Evolutionary conservation across 2,888 invertebrate species (phyloP).

Genomic region (Eupithecia subfuscata): DNA sequence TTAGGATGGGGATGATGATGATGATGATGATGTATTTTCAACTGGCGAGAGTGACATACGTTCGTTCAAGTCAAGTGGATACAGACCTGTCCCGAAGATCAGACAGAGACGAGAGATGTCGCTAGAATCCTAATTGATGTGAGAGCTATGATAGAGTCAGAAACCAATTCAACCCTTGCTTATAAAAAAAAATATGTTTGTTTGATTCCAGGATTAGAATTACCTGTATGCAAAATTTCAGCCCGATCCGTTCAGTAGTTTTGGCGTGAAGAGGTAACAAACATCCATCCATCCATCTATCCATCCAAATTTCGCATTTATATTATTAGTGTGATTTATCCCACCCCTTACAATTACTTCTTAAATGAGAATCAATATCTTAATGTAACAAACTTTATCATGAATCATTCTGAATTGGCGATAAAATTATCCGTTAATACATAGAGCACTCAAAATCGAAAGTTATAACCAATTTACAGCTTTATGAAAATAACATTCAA

Average conservation of each 20-base stretch:
- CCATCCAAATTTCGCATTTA: too few relatives aligned
- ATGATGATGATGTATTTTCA: too few relatives aligned
- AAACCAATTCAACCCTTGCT: neutral
- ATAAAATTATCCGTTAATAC: too few relatives aligned
- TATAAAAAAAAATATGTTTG: too few relatives aligned
- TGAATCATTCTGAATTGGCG: neutral
- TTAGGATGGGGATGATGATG: too few relatives aligned
- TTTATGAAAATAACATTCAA: conserved; percentile 29
- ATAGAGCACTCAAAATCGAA: neutral
- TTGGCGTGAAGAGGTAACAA: too few relatives aligned
- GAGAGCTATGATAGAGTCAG: neutral
- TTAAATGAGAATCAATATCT: neutral
- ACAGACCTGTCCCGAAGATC: neutral
- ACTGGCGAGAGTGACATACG: neutral
- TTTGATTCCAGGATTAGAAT: too few relatives aligned
- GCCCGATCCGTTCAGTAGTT: too few relatives aligned
- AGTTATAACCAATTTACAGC: conserved; percentile 8
- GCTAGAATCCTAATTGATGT: neutral
- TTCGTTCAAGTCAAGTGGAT: neutral
- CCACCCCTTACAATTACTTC: neutral
- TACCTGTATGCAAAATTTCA: too few relatives aligned
- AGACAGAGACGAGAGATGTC: neutral
- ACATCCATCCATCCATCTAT: too few relatives aligned
- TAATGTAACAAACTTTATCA: neutral
- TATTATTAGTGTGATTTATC: too few relatives aligned